phyloP scores from a whole-genome alignment of 2,797 vertebrate genomes.

The Fundulus diaphanus region DNA sequence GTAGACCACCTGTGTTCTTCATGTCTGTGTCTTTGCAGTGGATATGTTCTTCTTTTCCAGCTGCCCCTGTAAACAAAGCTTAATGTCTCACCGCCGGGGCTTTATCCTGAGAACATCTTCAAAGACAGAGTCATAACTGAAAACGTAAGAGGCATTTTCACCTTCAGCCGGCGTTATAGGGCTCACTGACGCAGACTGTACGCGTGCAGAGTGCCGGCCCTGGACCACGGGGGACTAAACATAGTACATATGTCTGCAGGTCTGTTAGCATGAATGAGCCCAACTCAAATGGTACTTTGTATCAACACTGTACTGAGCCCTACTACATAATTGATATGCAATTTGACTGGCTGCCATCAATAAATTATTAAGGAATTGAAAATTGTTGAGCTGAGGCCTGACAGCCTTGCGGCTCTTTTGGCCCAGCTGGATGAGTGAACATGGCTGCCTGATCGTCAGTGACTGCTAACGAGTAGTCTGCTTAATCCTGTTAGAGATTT shows the following conservation, averaged over 20 bases:
- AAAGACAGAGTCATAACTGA: constrained; percentile 46
- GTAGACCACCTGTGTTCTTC: constrained; percentile 7
- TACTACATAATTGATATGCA: constrained; percentile 81
- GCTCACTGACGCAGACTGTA: constrained; percentile 62
- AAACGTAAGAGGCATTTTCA: constrained; percentile 50
- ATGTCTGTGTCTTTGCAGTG: constrained; percentile 12
- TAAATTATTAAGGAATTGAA: constrained; percentile 80
- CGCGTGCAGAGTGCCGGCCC: constrained; percentile 53
- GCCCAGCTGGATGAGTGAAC: constrained; percentile 54
- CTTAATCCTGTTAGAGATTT: constrained; percentile 27
- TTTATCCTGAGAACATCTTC: constrained; percentile 39
- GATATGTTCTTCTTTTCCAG: constrained; percentile 12
- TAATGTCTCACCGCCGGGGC: constrained; percentile 30
- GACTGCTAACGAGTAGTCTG: constrained; percentile 45
- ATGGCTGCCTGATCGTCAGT: constrained; percentile 31
- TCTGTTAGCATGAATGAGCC: constrained; percentile 71
- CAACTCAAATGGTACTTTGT: constrained; percentile 72
- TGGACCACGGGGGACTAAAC: constrained; percentile 65
- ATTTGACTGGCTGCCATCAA: constrained; percentile 79
- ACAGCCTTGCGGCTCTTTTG: constrained; percentile 59
- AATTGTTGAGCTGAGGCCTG: constrained; percentile 69
- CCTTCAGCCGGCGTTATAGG: constrained; percentile 55
- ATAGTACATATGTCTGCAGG: constrained; percentile 67
- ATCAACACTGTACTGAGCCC: constrained; percentile 77
- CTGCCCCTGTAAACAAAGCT: constrained; percentile 22